phyloP scores from a whole-genome alignment of 2,113 vertebrate species.

The Recurvirostra avosetta region DNA sequence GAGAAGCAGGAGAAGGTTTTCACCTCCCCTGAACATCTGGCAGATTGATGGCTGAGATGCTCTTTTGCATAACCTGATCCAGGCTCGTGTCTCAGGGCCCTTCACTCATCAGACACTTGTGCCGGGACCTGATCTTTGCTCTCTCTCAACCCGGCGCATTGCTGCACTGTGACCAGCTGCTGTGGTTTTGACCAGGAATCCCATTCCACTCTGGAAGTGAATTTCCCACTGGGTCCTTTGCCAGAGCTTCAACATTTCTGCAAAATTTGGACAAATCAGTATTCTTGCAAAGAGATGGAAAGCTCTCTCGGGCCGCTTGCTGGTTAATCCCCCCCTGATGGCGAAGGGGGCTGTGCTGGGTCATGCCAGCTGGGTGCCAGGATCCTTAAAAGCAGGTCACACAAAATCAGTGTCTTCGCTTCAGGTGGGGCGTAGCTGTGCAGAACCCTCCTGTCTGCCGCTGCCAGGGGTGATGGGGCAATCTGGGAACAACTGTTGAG shows the following conservation, averaged over 20 bases:
- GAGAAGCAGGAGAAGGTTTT: not conserved
- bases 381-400: not conserved
- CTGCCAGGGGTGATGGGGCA: not conserved
- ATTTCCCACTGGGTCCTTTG: not conserved
- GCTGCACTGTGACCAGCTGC: not conserved
- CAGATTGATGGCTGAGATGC: not conserved
- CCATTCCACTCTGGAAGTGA: not conserved
- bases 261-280: not conserved
- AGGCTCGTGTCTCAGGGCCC: rapidly evolving
- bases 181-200: not conserved
- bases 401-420: not conserved
- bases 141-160: not conserved
- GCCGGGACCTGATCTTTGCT: too few relatives aligned
- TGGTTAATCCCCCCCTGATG: not conserved
- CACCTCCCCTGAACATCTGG: not conserved
- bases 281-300: not conserved
- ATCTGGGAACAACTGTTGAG: not conserved
- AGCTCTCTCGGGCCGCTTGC: not conserved
- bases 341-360: not conserved
- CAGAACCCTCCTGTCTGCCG: not conserved
- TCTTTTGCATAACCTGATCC: not conserved
- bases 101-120: not conserved
- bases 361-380: rapidly evolving
- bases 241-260: not conserved
- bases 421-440: not conserved